Conservation (phyloP, 2,888 invertebrate species). For the Leucoma salicis region DNA sequence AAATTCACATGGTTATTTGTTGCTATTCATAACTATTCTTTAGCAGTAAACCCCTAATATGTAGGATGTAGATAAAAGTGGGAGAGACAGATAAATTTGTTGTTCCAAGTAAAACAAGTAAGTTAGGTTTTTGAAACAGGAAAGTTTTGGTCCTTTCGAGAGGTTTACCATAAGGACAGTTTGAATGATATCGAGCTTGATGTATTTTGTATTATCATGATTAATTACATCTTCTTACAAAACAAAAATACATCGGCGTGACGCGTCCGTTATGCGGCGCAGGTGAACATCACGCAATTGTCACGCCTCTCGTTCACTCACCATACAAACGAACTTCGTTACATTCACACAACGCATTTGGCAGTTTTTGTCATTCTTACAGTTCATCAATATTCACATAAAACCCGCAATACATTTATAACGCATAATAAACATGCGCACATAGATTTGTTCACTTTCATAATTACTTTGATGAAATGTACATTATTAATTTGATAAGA, state of each 20-base stretch:
- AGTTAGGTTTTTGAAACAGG: slow-evolving; percentile 45
- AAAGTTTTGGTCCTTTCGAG: slow-evolving; percentile 58
- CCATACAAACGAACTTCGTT: slow-evolving; percentile 21
- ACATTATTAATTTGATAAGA: slow-evolving; percentile 44
- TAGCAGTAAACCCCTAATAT: slow-evolving; percentile 58
- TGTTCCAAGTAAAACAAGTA: slow-evolving; percentile 42
- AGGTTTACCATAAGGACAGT: slow-evolving; percentile 60
- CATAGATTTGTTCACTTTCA: slow-evolving; percentile 21
- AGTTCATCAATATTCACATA: slow-evolving; percentile 68
- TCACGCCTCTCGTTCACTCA: slow-evolving; percentile 15
- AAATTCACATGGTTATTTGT: slow-evolving; percentile 67
- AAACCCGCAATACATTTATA: slow-evolving; percentile 48
- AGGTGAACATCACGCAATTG: slow-evolving; percentile 33
- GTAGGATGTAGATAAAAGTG: slow-evolving; percentile 54
- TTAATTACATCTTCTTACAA: slow-evolving; percentile 67
- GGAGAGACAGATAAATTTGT: slow-evolving; percentile 43
- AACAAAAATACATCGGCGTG: slow-evolving; percentile 58
- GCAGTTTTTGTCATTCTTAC: slow-evolving; percentile 71
- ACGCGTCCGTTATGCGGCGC: slow-evolving; percentile 34
- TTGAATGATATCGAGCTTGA: slow-evolving; percentile 67
- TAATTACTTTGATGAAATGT: slow-evolving; percentile 36
- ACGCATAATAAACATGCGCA: slow-evolving; percentile 30
- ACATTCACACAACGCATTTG: slow-evolving; percentile 63
- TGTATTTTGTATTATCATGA: slow-evolving; percentile 73
- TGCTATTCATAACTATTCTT: slow-evolving; percentile 55